These are phyloP conservation scores for Dasypogon diadema DNA, from an alignment of 2,888 invertebrate species.

Conservation along the genomic window DNA sequence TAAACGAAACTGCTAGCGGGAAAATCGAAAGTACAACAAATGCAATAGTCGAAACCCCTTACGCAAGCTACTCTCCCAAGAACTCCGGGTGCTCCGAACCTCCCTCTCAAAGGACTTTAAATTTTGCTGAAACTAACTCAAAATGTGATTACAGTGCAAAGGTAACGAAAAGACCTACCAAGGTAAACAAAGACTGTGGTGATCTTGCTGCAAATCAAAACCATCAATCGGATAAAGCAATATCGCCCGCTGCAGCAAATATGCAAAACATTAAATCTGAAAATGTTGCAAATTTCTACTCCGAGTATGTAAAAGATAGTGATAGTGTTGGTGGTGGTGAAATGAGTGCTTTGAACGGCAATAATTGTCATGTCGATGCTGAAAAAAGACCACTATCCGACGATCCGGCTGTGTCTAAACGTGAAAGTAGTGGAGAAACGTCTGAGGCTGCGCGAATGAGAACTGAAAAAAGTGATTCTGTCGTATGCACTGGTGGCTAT, in stretches of 20 bases:
- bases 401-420: conserved; percentile 50
- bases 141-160: conserved; percentile 45
- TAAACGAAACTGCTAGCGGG: background rate
- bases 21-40: conserved; percentile 38
- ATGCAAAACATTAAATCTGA: background rate
- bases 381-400: conserved; percentile 53
- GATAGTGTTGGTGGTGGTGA: conserved; percentile 22
- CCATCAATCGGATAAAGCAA: background rate
- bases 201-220: conserved; percentile 4
- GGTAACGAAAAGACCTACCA: conserved; percentile 34
- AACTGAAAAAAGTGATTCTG: conserved; percentile 57
- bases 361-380: conserved; percentile 40
- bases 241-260: background rate
- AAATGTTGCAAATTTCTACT: conserved; percentile 1
- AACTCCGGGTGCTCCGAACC: background rate
- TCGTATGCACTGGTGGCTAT: conserved; percentile 56
- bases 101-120: conserved; percentile 12
- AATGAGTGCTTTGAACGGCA: conserved; percentile 21
- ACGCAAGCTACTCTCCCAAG: background rate
- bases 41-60: conserved; percentile 17
- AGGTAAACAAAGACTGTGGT: conserved; percentile 36
- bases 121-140: conserved; percentile 24
- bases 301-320: conserved; percentile 2
- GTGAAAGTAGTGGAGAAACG: conserved; percentile 53
- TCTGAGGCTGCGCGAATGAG: conserved; percentile 51